These are phyloP conservation scores for Stomatorhinus ivindoensis DNA, from an alignment of 2,113 vertebrate species.

Conservation along the genomic window DNA sequence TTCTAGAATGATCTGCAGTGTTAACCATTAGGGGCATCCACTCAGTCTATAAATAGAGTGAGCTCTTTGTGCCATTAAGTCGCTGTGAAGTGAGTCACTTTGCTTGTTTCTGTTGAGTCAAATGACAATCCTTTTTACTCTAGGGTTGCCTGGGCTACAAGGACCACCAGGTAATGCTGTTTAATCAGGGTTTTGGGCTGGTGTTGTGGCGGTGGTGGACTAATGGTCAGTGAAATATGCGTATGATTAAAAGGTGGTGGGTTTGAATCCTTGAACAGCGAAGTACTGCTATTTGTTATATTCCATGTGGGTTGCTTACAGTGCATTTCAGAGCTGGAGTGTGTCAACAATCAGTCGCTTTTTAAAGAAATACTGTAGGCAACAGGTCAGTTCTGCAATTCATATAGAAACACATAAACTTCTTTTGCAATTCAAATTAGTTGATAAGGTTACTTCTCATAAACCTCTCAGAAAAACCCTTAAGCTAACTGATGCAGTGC, in stretches of 20 bases:
- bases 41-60: background rate
- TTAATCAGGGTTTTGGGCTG: background rate
- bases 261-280: too few species aligned
- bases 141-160: constrained; percentile 77
- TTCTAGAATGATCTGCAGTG: background rate
- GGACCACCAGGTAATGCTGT: constrained; percentile 77
- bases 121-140: constrained; percentile 22
- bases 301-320: too few species aligned
- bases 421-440: background rate
- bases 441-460: background rate
- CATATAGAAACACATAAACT: background rate
- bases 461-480: background rate
- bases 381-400: background rate
- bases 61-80: background rate
- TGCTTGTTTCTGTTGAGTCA: background rate
- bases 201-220: too few species aligned
- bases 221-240: too few species aligned
- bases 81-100: background rate
- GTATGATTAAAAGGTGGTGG: too few species aligned
- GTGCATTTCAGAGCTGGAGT: too few species aligned
- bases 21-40: background rate
- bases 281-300: too few species aligned
- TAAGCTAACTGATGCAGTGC: background rate
- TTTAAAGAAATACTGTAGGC: background rate
- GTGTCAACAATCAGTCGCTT: too few species aligned